Evolutionary conservation across 2,797 vertebrate genomes (phyloP).

Genomic region (Mionectes olivaceus): DNA sequence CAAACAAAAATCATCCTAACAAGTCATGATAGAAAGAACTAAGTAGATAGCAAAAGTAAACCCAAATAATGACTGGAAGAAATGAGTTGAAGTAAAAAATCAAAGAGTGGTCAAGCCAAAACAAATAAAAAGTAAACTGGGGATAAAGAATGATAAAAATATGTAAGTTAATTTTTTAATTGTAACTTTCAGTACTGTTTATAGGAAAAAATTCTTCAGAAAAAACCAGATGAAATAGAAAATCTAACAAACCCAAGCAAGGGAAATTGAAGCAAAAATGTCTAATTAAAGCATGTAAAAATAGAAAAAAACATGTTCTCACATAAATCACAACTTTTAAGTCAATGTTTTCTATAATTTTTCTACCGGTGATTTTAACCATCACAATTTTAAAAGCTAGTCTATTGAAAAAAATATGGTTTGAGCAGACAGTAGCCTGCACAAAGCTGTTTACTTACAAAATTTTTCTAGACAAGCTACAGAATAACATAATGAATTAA

Average conservation of each 20-base stretch:
- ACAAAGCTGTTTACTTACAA: neutral
- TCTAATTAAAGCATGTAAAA: neutral
- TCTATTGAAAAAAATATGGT: neutral
- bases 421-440: neutral
- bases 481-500: neutral
- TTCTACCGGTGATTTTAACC: neutral
- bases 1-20: neutral
- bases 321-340: neutral
- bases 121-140: neutral
- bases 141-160: neutral
- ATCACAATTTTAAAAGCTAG: neutral
- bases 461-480: neutral
- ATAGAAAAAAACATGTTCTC: neutral
- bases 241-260: neutral
- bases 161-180: neutral
- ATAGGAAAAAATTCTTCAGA: neutral
- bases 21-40: neutral
- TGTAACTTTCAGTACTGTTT: neutral
- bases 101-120: neutral
- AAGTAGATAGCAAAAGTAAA: neutral
- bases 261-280: neutral
- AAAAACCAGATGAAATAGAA: accelerated
- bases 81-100: neutral
- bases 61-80: neutral
- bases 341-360: neutral